Evolutionary conservation across 2,797 vertebrate species (phyloP).

Genomic region (Chiloscyllium punctatum): DNA sequence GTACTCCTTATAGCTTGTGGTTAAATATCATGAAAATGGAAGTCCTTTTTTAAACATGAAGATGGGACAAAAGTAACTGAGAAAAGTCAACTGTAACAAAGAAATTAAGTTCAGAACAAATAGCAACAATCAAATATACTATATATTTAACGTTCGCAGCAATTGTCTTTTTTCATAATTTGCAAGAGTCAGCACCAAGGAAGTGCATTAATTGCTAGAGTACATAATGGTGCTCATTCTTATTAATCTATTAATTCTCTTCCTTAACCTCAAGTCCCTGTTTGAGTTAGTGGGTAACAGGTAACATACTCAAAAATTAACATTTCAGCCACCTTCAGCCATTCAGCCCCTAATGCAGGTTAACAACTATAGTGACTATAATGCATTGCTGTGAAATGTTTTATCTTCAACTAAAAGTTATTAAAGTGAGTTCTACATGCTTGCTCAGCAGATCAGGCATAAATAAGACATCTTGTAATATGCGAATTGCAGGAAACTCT

Average conservation of each 20-base stretch:
- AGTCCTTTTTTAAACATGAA: not conserved
- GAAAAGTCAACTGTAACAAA: not conserved
- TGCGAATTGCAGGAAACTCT: not conserved
- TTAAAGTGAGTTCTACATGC: not conserved
- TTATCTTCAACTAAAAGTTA: not conserved
- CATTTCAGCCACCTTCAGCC: not conserved
- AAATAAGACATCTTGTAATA: not conserved
- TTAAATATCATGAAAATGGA: not conserved
- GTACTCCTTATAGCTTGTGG: no score
- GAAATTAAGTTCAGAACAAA: not conserved
- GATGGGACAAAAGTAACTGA: not conserved
- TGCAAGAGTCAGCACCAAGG: no score
- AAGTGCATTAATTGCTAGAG: not conserved
- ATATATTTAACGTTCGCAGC: not conserved
- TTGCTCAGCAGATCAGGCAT: not conserved
- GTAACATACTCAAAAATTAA: not conserved
- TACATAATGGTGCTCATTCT: not conserved
- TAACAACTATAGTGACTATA: not conserved
- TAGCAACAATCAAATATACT: not conserved
- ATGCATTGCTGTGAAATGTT: not conserved
- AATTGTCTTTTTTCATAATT: not conserved
- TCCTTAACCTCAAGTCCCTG: not conserved
- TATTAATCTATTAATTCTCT: not conserved
- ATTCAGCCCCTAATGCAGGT: not conserved
- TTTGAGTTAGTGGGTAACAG: not conserved